A percentile compares a stretch with the other conserved stretches of the same genome.
These are phyloP conservation scores for Brachyistius frenatus DNA, from an alignment of 2,113 vertebrate species.

Conservation along the genomic window DNA sequence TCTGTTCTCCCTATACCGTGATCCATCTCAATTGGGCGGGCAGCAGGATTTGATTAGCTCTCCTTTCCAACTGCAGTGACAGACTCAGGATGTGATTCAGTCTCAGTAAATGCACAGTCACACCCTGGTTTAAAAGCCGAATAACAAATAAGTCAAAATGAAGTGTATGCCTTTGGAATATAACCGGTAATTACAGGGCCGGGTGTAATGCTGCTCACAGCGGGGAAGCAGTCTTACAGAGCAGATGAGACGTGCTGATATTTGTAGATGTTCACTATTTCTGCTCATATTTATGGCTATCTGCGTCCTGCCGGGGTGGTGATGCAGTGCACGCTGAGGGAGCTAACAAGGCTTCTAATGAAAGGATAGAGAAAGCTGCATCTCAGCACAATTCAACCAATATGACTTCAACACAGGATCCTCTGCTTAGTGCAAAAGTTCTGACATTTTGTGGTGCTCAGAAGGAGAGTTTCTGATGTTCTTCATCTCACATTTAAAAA, in stretches of 20 bases:
- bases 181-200: conserved; percentile 39
- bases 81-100: conserved; percentile 32
- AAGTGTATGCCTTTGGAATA: conserved; percentile 29
- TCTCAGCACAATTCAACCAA: conserved; percentile 30
- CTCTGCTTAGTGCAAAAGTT: neutral
- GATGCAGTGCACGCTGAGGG: conserved; percentile 42
- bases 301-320: conserved; percentile 40
- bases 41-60: conserved; percentile 52
- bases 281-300: conserved; percentile 49
- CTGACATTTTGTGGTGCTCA: neutral
- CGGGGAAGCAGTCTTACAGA: conserved; percentile 18
- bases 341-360: conserved; percentile 54
- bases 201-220: neutral
- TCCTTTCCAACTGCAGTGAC: conserved; percentile 18
- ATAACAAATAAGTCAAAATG: conserved; percentile 38
- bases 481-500: neutral
- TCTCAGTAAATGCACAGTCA: conserved; percentile 41
- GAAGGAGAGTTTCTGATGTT: neutral
- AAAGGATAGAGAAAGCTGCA: conserved; percentile 39
- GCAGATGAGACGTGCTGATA: conserved; percentile 34
- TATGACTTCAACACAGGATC: conserved; percentile 3
- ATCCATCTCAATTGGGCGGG: conserved; percentile 49
- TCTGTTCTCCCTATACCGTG: conserved; percentile 27
- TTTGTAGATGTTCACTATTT: conserved; percentile 43
- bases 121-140: conserved; percentile 41